Base-by-base conservation (phyloP, 2,888 invertebrate species). In the Apotomis betuletana region DNA sequence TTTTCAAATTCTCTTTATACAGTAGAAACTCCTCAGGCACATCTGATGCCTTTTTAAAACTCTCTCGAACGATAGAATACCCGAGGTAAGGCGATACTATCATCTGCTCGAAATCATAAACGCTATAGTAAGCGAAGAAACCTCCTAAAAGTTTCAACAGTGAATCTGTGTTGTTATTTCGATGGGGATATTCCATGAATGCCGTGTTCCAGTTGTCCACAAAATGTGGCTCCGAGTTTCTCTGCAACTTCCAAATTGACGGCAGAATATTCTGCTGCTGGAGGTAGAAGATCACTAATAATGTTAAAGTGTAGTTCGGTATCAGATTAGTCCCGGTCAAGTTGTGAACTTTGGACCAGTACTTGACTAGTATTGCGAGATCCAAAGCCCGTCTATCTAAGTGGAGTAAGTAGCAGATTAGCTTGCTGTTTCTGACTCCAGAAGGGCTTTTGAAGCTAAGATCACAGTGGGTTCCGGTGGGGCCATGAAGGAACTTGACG, bases 271-370 rank as follows among this genome's bases (percentile, higher is more conserved):
- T 84, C 67, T 90, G 83, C 74, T 95, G 94, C 85, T 97, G 97
- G 38, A 97, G 87, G 82, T 95, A 96, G 84, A 96, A 97, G 77
- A 97, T 92, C 4, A 95, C 92, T 79, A 97, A 83, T 80, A 96
- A 88, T 0, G 94, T 92, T 4, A 97, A 80, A 6, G 95, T 94
- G 82, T 97, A 97, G 83, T 95, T 96, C 0, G 95, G 94, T 77
- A 96, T 89, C 70, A 90, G 89, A 74, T 93, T 94, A 54, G 86
- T 91, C 52, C 94, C 94, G 0, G 94, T 91, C 2, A 97, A 83
- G 6, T 93, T 89, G 70, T 94, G 93, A 4, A 94, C 88, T 82
- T 95, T 96, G 0, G 95, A 95, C 97, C 97, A 97, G 79, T 95
- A 96, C 82, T 97, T 97, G 0, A 97, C 83, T n/a, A 96, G 85